A percentile compares a stretch with the other conserved stretches of the same genome.
Conservation (phyloP, 2,888 invertebrate species). For the Oithona nana region DNA sequence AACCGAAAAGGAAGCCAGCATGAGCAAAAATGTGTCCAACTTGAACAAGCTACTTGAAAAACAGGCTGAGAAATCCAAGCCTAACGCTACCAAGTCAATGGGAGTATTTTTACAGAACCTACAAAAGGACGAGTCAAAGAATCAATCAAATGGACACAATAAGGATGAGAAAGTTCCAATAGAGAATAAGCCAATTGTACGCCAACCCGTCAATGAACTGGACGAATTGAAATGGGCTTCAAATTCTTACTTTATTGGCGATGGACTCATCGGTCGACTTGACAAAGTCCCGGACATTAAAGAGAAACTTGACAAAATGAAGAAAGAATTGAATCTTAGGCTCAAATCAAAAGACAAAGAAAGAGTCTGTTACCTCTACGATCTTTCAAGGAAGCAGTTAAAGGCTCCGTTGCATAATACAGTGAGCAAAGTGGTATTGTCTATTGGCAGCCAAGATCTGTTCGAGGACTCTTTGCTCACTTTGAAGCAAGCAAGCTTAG, state of each 20-base stretch:
- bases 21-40: neutral
- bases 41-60: neutral
- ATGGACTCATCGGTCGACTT: neutral
- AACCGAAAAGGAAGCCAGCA: neutral
- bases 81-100: neutral
- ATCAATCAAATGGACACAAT: neutral
- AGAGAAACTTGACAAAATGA: neutral
- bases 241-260: neutral
- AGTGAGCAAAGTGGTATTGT: neutral
- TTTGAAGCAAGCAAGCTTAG: neutral
- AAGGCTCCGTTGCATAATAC: neutral
- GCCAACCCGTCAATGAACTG: neutral
- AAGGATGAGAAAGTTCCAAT: neutral
- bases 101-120: neutral
- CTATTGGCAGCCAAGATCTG: neutral
- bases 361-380: neutral
- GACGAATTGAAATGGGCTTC: neutral
- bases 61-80: neutral
- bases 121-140: neutral
- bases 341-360: neutral
- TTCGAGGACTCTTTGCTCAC: neutral
- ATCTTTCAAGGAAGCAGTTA: constrained; percentile 9
- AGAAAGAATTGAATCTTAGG: neutral
- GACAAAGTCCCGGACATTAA: neutral
- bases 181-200: no score